Base-by-base conservation (phyloP, 1,140 invertebrate species). In the Acarapis woodi region DNA sequence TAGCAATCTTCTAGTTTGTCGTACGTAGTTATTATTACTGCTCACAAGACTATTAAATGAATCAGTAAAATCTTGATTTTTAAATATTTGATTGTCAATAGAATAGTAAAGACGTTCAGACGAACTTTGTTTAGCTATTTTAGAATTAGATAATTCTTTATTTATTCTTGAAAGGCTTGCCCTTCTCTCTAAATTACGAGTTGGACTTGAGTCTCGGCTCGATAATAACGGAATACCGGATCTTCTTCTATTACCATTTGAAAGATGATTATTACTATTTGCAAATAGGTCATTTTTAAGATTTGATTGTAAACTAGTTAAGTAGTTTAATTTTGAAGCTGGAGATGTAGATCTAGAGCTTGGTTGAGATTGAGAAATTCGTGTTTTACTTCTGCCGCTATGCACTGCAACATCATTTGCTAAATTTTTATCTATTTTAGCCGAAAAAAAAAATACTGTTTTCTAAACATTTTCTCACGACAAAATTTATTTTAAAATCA, bases 311-410 rank as follows among this genome's bases (percentile, higher is more conserved):
- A 19, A 20, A 33, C 6, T 9, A 10, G 19, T 20, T 20, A 5
- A 10, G 3, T 19, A 16, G 6, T 20, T 16, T 35, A 70, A 58
- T 41, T 75, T 64, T 2, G 77, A 77, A 26, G 75, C 76, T 3
- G 79, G 78, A 1, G 78, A 83, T 32, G 73, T 73, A 5, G 77
- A 82, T 37, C 79, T 62, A 46, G 76, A 82, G 38, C 67, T 71
- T 26, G 75, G 42, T 22, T 43, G 42, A 22, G 42, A 43, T 29
- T 40, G 42, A 8, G 42, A 43, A 8, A 43, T 33, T 19, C 42
- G 32, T 14, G 10, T 14, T 24, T 25, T 28, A 3, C 22, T 12
- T 29, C 25, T 10, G 18, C 24, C 10, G 26, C 9, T 19, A 21
- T 3, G 22, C 4, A 14, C 15, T 6, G 15, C 4, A 14, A 19